Conservation (phyloP, 2,888 invertebrate species). For the Branchellion lobata region DNA sequence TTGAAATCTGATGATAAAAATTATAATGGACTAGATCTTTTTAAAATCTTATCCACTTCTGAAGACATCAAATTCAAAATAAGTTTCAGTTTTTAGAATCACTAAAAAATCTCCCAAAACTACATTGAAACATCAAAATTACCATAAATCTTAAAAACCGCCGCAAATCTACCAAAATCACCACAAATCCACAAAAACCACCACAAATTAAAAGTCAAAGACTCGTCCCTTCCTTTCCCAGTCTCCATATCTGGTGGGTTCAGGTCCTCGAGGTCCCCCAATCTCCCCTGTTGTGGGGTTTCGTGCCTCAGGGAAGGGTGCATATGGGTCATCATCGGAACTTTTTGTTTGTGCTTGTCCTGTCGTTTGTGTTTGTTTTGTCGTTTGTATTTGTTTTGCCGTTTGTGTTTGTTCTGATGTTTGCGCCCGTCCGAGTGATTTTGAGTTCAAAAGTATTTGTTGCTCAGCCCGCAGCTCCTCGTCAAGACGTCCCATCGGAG, state of each 20-base stretch:
- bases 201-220: constrained; percentile 90
- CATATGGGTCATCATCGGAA: constrained; percentile 65
- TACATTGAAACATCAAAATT: no score
- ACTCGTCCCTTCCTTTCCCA: constrained; percentile 98
- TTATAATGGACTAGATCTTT: no score
- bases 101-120: no score
- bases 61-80: no score
- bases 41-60: no score
- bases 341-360: constrained; percentile 71
- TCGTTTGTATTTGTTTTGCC: constrained; percentile 69
- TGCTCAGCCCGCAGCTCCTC: constrained; percentile 67
- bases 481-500: constrained; percentile 71
- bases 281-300: constrained; percentile 93
- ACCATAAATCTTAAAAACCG: no score
- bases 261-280: constrained; percentile 91
- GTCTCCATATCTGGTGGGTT: constrained; percentile 97
- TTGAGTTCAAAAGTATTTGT: constrained; percentile 70
- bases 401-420: constrained; percentile 56
- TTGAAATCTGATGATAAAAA: no score
- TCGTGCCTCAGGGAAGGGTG: constrained; percentile 78
- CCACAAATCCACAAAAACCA: no score
- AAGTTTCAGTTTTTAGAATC: no score
- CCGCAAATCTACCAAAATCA: no score
- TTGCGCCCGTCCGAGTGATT: constrained; percentile 50
- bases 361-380: constrained; percentile 61